Base-by-base conservation (phyloP, 2,888 invertebrate genomes). In the Drosophila neonasuta region DNA sequence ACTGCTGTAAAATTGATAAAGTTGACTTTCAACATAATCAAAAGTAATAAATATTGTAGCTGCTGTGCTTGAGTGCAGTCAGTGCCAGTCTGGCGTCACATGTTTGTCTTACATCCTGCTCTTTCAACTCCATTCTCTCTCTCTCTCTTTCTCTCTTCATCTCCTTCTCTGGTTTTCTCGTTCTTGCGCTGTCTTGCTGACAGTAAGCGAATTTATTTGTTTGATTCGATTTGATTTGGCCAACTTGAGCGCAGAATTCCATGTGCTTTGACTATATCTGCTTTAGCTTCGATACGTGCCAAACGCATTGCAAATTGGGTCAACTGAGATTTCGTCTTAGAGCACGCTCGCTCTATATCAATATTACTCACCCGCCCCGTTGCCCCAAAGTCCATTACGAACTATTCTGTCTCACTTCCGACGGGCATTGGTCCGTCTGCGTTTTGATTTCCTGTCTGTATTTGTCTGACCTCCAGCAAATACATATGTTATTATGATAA, bases 1-100 rank as follows among this genome's bases (percentile, higher is more conserved):
- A 84, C 81, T 83, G 81, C 85, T 83, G 86, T 83, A 83, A 83
- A 83, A 86, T 83, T 86, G 86, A 83, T 83, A 86, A 83, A 86
- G 83, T 84, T 83, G 85, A 86, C 86, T 83, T 77, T 74, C 81
- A 86, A 83, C 83, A 83, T 83, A 83, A 83, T 83, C 83, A 86
- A 83, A 86, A 81, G 85, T 81, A 84, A 83, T 83, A 83, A 83
- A 83, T 83, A 81, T 86, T 86, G 84, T 86, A 85, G 72, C 86
- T 74, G 80, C 83, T 81, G 86, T 85, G 74, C 71, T 85, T 79
- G 86, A 85, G 74, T 85, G 81, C 81, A 85, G 66, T 72, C 68
- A 34, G 11, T 72, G 66, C 57, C 85, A 72, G 79, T 62, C 75
- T 80, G 80, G 64, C 70, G 77, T 79, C 81, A 81, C 66, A 73